These are phyloP conservation scores for Chloebia gouldiae DNA, from an alignment of 2,113 vertebrate species.

Conservation along the genomic window DNA sequence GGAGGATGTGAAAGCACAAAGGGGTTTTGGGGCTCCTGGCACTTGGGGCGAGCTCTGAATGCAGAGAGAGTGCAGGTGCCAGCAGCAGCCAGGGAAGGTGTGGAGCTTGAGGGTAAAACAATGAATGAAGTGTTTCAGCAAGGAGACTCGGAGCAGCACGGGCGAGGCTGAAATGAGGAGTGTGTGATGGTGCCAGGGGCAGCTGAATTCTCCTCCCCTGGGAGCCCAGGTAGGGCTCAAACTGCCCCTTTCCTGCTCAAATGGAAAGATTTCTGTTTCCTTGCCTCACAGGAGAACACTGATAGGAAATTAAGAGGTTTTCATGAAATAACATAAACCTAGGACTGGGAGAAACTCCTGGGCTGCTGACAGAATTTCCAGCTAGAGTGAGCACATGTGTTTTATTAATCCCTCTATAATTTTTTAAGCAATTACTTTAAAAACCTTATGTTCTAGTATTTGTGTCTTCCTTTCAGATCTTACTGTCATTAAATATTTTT, in stretches of 20 bases:
- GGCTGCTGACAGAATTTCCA: neutral
- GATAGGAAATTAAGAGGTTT: neutral
- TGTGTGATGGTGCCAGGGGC: accelerated
- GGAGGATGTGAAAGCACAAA: neutral
- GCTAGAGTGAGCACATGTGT: constrained; percentile 2
- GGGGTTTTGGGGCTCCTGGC: neutral
- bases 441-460: constrained; percentile 9
- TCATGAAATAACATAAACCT: neutral
- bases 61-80: accelerated
- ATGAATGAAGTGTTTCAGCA: neutral
- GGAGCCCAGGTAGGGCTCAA: neutral
- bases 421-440: neutral
- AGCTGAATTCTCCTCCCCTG: neutral
- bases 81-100: neutral
- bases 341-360: neutral
- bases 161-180: neutral
- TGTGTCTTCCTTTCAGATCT: neutral
- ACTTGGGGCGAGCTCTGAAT: neutral
- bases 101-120: neutral
- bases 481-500: constrained; percentile 12
- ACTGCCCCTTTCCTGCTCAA: neutral
- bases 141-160: neutral
- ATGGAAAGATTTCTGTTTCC: neutral
- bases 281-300: accelerated
- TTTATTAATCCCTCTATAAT: constrained; percentile 8